phyloP scores from a whole-genome alignment of 2,888 invertebrate species.

The Eupithecia exiguata region DNA sequence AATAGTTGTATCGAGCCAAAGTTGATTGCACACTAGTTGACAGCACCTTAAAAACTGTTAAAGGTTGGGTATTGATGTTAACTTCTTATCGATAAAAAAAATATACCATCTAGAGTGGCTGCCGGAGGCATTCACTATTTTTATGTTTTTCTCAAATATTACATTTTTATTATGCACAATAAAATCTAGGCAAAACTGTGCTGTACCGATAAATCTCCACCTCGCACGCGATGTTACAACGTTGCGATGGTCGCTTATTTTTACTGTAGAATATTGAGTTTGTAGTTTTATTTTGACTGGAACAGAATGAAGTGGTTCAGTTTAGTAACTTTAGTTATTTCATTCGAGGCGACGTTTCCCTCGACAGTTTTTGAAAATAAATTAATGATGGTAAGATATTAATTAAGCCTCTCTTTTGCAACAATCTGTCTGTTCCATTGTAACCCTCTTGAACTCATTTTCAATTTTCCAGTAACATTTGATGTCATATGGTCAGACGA shows the following conservation, averaged over 20 bases:
- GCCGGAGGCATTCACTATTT: not conserved
- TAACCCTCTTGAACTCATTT: too few species aligned
- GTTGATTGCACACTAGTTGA: not conserved
- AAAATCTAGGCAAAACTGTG: not conserved
- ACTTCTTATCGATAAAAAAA: not conserved
- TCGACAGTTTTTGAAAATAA: constrained; percentile 2
- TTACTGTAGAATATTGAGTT: not conserved
- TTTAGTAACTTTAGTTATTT: not conserved
- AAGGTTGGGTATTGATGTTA: not conserved
- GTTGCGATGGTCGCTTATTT: not conserved
- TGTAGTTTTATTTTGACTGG: not conserved
- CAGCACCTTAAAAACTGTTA: not conserved
- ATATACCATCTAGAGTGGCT: not conserved
- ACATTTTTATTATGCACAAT: not conserved
- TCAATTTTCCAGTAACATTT: too few species aligned
- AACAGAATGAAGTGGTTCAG: not conserved
- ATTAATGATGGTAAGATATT: constrained; percentile 1
- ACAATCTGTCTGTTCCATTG: not conserved
- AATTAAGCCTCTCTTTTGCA: not conserved
- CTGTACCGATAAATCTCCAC: not conserved
- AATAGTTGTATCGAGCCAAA: not conserved
- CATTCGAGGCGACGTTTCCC: not conserved
- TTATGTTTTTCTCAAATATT: not conserved
- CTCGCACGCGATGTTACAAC: not conserved
- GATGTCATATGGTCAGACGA: too few species aligned